These are phyloP conservation scores for Lordiphosa stackelbergi DNA, from an alignment of 1,140 invertebrate genomes.

Conservation along the genomic window DNA sequence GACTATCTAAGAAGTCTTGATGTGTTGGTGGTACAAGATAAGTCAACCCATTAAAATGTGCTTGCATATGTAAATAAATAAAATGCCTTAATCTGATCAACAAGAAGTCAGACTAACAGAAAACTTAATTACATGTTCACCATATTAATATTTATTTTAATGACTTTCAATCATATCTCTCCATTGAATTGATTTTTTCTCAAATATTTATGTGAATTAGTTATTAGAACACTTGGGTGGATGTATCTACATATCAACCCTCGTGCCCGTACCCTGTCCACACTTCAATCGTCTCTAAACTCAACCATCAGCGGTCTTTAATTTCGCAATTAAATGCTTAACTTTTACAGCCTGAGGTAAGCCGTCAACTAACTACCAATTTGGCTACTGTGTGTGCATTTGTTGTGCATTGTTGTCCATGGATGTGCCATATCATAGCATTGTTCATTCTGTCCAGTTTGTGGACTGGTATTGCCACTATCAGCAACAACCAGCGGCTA, in stretches of 20 bases:
- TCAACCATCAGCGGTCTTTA: conserved; percentile 53
- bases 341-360: conserved; percentile 55
- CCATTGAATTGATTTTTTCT: too few species aligned
- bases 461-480: conserved; percentile 18
- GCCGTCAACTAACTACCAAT: conserved; percentile 53
- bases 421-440: conserved; percentile 34
- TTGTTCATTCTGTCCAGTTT: conserved; percentile 29
- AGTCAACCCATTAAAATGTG: too few species aligned
- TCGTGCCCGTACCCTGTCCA: not conserved
- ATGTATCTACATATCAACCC: not conserved
- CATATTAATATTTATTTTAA: too few species aligned
- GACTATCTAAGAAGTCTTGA: too few species aligned
- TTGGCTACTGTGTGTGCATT: conserved; percentile 51
- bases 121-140: too few species aligned
- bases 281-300: conserved; percentile 1
- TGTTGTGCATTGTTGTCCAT: conserved; percentile 20
- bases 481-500: conserved; percentile 54
- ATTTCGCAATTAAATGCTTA: conserved; percentile 73
- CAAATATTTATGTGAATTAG: too few species aligned
- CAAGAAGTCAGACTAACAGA: too few species aligned
- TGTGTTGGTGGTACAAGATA: too few species aligned
- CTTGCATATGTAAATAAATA: too few species aligned
- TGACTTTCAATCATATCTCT: too few species aligned
- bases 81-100: too few species aligned
- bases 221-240: too few species aligned